A percentile compares a stretch with the other conserved stretches of the same genome.
Conservation (phyloP, 2,113 vertebrate species). For the Crocuta crocuta region DNA sequence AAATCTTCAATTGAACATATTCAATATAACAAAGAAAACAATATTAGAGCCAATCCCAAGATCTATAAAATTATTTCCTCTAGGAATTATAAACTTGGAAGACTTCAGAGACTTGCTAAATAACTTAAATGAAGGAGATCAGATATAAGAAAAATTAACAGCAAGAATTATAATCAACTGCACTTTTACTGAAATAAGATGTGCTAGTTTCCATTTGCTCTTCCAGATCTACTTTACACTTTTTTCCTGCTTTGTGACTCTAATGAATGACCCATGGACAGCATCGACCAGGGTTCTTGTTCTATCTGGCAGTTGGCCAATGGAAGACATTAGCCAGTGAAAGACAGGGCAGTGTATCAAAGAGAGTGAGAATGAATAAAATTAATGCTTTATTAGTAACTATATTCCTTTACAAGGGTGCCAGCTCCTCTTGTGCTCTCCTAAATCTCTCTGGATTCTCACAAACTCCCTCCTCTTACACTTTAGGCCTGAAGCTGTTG, state of each 20-base stretch:
- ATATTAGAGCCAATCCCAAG: not conserved
- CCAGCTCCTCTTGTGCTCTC: not conserved
- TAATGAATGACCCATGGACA: not conserved
- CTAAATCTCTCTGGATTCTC: not conserved
- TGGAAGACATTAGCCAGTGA: not conserved
- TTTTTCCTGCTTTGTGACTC: not conserved
- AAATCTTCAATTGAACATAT: conserved; percentile 2
- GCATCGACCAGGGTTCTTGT: not conserved
- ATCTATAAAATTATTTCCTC: not conserved
- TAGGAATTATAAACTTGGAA: not conserved
- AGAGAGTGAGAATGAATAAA: not conserved
- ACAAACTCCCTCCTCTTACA: not conserved
- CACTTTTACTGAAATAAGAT: not conserved
- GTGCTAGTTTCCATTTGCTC: not conserved
- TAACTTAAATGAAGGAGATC: not conserved
- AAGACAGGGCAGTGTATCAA: not conserved
- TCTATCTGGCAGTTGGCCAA: not conserved
- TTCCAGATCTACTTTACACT: not conserved
- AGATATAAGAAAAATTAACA: not conserved
- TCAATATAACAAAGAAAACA: not conserved
- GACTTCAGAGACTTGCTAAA: not conserved
- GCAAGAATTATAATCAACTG: not conserved
- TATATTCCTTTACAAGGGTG: not conserved
- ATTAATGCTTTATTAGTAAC: not conserved
- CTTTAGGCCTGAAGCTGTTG: not conserved